Evolutionary conservation across 2,113 vertebrate species (phyloP).

Genomic region (Paedocypris sp.): DNA sequence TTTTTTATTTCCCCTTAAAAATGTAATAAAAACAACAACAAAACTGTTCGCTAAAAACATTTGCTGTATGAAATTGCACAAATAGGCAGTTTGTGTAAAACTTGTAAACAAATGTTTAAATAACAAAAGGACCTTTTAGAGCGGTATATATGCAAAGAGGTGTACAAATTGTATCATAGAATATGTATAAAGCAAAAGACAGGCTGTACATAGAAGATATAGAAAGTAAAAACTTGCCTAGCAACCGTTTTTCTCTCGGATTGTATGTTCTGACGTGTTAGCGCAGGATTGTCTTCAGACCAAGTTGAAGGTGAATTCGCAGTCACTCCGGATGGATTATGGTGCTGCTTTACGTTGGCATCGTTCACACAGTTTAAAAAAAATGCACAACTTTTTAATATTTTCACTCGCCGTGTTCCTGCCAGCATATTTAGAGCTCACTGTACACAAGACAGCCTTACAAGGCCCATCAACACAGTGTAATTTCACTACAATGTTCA

Average conservation of each 20-base stretch:
- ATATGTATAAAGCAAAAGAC: slow-evolving; percentile 16
- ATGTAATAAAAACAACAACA: no score
- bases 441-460: no score
- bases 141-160: background rate
- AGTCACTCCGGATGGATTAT: background rate
- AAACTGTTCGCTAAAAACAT: no score
- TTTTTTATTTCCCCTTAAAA: no score
- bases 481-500: no score
- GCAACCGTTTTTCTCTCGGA: background rate
- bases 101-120: no score
- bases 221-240: slow-evolving; percentile 4
- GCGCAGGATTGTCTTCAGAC: background rate
- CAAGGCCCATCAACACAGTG: no score
- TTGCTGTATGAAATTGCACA: no score
- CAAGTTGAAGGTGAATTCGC: background rate
- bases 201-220: slow-evolving; percentile 24
- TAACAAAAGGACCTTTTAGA: no score
- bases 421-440: background rate
- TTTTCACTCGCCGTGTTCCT: no score
- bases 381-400: background rate
- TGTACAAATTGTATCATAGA: slow-evolving; percentile 23
- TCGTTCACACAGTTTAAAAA: background rate
- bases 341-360: slow-evolving; percentile 1
- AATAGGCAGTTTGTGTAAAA: no score
- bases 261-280: background rate